Evolutionary conservation across 2,113 vertebrate species (phyloP), one percentile per base, ranked within the genome.

Genomic region (Limanda limanda): DNA sequence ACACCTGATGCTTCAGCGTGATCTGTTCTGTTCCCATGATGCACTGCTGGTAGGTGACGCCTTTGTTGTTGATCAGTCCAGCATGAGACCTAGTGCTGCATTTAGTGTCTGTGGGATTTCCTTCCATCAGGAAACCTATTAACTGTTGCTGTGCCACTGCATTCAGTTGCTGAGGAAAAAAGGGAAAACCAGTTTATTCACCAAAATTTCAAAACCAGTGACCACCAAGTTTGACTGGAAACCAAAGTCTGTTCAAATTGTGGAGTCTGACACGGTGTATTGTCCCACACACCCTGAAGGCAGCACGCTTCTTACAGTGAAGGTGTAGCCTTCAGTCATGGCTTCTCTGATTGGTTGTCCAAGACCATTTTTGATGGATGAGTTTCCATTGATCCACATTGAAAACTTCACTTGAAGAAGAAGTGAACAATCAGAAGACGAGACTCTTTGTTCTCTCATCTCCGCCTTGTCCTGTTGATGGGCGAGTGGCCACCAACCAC

Each of bases 331-430:
- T 51, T 14, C 20, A 56, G 37, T 21, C 14, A 17, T 0, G 12
- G 18, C 55, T 40, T 24, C 64, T 68, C 54, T 75, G 58, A 79
- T 71, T 75, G 83, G 69, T 35, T 35, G 31, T 35, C 31, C 37
- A 0, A 11, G 37, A 40, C 37, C 11, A 27, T 9, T 40, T 2
- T 40, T n/a, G 37, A 11, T 37, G 37, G 37, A 31, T 31, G 25
- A 59, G 56, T 51, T 51, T 24, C 75, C 9, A 5, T 59, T 82
- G 71, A 76, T 76, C 82, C 78, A 81, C 84, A 70, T 77, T 81
- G 85, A 78, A 78, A 27, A 27, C 27, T 27, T 27, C 27, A 27
- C 27, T 27, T 27, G 27, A 27, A 27, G 27, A 27, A 27, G 27
- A 27, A 27, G 27, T 27, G 27, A 27, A 27, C 27, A 27, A 27